phyloP scores from a whole-genome alignment of 2,797 vertebrate species.

The Platyrinchus mystaceus region DNA sequence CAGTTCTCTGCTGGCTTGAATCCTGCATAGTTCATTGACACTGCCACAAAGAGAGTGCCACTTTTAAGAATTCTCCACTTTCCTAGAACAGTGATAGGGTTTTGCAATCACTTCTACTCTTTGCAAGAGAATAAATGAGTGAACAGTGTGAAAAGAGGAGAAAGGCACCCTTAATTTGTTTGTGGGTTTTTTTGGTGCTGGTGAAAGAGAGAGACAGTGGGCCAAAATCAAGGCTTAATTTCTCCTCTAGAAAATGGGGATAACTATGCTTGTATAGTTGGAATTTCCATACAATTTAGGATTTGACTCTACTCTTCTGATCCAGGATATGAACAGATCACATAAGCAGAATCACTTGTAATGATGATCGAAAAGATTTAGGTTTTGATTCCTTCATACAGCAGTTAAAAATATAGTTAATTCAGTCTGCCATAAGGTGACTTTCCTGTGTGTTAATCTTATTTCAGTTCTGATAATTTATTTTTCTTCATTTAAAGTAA shows the following conservation, averaged over 20 bases:
- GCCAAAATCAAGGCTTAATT: not conserved
- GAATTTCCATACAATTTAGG: not conserved
- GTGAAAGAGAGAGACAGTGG: not conserved
- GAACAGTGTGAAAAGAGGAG: not conserved
- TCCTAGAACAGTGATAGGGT: not conserved
- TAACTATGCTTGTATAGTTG: not conserved
- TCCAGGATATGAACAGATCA: not conserved
- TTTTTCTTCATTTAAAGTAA: not conserved
- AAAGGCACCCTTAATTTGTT: not conserved
- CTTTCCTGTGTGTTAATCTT: not conserved
- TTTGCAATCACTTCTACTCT: not conserved
- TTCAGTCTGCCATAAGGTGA: not conserved
- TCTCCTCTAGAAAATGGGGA: not conserved
- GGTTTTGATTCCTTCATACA: not conserved
- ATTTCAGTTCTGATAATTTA: not conserved
- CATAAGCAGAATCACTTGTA: not conserved
- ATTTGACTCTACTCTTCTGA: not conserved
- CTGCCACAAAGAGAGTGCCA: not conserved
- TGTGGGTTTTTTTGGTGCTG: not conserved
- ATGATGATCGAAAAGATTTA: not conserved
- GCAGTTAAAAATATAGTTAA: not conserved
- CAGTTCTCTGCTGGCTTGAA: not conserved
- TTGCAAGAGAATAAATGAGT: not conserved
- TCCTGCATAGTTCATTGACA: not conserved
- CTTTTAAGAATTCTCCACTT: not conserved